Evolutionary conservation across 2,888 invertebrate species (phyloP).

Genomic region (Perizoma affinitatum): DNA sequence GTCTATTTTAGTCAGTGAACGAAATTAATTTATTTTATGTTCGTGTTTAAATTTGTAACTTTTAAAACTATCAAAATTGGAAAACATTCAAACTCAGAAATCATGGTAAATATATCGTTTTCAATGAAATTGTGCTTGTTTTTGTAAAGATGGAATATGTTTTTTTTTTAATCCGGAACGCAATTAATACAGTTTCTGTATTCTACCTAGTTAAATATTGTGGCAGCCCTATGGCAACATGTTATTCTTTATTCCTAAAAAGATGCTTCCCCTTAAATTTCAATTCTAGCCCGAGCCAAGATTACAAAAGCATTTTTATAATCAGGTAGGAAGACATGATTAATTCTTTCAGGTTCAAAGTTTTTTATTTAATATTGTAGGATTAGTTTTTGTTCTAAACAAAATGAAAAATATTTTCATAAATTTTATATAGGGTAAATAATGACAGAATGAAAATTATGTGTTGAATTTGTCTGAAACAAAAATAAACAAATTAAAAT

Average conservation of each 20-base stretch:
- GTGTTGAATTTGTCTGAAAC: too few relatives aligned
- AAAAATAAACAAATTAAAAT: too few relatives aligned
- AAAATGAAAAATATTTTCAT: slow-evolving; percentile 18
- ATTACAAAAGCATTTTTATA: slow-evolving; percentile 22
- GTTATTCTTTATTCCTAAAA: slow-evolving; percentile 52
- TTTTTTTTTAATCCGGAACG: slow-evolving; percentile 6
- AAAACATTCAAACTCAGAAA: too few relatives aligned
- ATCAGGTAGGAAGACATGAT: slow-evolving; percentile 12
- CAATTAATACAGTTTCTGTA: too few relatives aligned
- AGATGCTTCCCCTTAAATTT: slow-evolving; percentile 50
- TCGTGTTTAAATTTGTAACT: too few relatives aligned
- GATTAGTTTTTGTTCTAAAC: slow-evolving; percentile 25
- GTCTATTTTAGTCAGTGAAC: too few relatives aligned
- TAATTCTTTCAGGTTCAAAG: slow-evolving; percentile 14
- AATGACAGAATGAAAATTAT: too few relatives aligned
- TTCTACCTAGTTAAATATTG: background rate
- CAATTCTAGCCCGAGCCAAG: slow-evolving; percentile 25
- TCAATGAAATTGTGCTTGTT: too few relatives aligned
- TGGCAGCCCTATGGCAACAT: slow-evolving; percentile 21
- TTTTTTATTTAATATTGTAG: slow-evolving; percentile 21
- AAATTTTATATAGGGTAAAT: background rate
- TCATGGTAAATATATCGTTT: too few relatives aligned
- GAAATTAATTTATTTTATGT: too few relatives aligned
- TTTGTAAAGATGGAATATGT: background rate
- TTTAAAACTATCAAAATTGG: too few relatives aligned